phyloP scores from a whole-genome alignment of 2,113 vertebrate species.

The Rousettus leschenaultii region DNA sequence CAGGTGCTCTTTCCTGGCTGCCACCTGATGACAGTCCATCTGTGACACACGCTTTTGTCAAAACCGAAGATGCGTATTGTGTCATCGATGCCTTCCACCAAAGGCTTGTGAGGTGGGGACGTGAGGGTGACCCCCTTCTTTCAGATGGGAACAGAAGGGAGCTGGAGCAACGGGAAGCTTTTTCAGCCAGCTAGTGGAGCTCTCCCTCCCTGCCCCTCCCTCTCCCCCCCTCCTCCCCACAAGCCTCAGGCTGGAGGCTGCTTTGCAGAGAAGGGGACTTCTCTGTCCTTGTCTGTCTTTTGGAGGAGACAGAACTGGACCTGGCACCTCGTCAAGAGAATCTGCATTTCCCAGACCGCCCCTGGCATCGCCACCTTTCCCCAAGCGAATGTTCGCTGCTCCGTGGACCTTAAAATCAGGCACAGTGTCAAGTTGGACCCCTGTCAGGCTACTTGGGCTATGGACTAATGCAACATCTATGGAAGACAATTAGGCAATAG shows the following conservation, averaged over 20 bases:
- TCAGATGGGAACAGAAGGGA: not conserved
- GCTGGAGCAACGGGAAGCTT: not conserved
- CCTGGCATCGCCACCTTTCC: not conserved
- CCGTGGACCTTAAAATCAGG: not conserved
- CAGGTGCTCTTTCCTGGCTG: not conserved
- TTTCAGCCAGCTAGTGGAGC: rapidly evolving
- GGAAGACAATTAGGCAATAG: not conserved
- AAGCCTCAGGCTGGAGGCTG: not conserved
- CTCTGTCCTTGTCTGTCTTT: not conserved
- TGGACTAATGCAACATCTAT: not conserved
- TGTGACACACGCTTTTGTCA: not conserved
- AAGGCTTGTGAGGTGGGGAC: not conserved
- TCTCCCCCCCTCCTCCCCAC: not conserved
- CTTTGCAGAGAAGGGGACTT: not conserved
- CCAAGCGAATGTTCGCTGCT: not conserved
- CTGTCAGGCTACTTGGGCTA: not conserved
- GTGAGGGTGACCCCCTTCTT: not conserved
- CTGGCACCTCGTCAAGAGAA: not conserved
- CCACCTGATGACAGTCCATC: rapidly evolving
- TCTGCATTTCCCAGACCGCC: not conserved
- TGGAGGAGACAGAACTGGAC: not conserved
- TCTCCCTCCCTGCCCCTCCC: too few relatives aligned
- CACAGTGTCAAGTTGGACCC: not conserved
- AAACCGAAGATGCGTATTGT: rapidly evolving
- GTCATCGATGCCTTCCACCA: not conserved